Conservation (phyloP, 2,888 invertebrate genomes). For the Agonum fuliginosum region DNA sequence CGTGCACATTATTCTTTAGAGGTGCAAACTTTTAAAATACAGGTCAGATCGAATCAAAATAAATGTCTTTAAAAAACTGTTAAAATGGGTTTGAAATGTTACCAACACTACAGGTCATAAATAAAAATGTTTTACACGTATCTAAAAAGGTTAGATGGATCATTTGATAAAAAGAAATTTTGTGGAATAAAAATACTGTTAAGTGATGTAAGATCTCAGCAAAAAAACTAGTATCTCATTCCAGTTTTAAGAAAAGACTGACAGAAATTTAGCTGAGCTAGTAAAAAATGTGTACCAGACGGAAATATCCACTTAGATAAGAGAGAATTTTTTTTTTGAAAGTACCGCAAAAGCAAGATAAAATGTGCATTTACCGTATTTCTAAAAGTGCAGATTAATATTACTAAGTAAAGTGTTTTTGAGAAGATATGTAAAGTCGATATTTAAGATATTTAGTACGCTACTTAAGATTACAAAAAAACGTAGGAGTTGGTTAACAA, state of each 20-base stretch:
- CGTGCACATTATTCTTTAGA: too few species aligned
- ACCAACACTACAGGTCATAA: neutral
- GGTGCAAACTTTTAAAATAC: too few species aligned
- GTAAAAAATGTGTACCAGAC: constrained; percentile 13
- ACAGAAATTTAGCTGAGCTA: neutral
- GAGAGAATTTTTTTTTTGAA: neutral
- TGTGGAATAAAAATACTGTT: constrained; percentile 6
- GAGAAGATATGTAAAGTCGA: too few species aligned
- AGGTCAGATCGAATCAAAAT: constrained; percentile 11
- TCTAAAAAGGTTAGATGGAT: constrained; percentile 34
- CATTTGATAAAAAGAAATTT: constrained; percentile 12
- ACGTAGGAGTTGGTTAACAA: too few species aligned
- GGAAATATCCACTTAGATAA: constrained; percentile 3
- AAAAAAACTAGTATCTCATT: neutral
- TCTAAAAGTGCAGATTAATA: neutral
- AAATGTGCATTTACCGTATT: too few species aligned
- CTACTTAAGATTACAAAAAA: too few species aligned
- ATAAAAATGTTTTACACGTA: constrained; percentile 11
- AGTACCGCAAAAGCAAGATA: neutral
- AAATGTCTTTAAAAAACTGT: neutral
- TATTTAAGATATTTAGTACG: too few species aligned
- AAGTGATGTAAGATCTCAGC: constrained; percentile 14
- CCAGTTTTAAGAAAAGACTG: neutral
- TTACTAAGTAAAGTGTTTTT: too few species aligned
- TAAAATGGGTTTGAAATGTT: constrained; percentile 19